Percentiles rank a stretch among this genome's conserved stretches.
Conservation (phyloP, 1,140 invertebrate species). For the Dreissena polymorpha region DNA sequence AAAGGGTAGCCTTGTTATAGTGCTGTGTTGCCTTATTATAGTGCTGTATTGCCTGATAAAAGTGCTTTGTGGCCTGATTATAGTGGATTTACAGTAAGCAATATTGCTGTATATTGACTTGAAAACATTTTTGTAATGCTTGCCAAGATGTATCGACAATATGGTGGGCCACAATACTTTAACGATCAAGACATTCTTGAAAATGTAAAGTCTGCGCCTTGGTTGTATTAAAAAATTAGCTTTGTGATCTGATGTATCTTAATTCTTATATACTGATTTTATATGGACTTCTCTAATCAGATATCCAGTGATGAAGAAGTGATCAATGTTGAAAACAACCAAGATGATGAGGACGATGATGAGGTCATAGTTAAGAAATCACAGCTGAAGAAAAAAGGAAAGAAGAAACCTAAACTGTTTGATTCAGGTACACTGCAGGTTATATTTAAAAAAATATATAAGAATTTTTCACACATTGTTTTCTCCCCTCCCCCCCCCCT, state of each 20-base stretch:
- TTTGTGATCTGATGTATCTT: neutral
- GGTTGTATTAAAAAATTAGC: too few species aligned
- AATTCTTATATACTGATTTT: neutral
- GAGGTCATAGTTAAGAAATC: slow-evolving; percentile 25
- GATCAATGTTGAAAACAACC: slow-evolving; percentile 27
- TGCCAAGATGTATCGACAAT: neutral
- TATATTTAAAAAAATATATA: too few species aligned
- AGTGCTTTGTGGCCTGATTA: too few species aligned
- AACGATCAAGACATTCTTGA: neutral
- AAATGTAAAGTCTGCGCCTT: too few species aligned
- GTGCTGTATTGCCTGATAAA: too few species aligned
- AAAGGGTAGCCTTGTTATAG: too few species aligned
- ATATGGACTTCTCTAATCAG: neutral
- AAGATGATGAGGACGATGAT: slow-evolving; percentile 56
- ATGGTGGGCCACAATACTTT: too few species aligned
- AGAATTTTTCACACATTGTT: too few species aligned
- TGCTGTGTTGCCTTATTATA: too few species aligned
- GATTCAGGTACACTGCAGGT: slow-evolving; percentile 52
- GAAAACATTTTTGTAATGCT: neutral
- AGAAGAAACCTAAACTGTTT: slow-evolving; percentile 52
- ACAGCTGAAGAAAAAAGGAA: slow-evolving; percentile 44
- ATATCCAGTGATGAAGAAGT: slow-evolving; percentile 40
- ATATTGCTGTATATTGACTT: neutral
- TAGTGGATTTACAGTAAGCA: too few species aligned
- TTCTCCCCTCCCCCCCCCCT: too few species aligned